Evolutionary conservation across 2,113 vertebrate species (phyloP).

Genomic region (Ibidorhyncha struthersii): DNA sequence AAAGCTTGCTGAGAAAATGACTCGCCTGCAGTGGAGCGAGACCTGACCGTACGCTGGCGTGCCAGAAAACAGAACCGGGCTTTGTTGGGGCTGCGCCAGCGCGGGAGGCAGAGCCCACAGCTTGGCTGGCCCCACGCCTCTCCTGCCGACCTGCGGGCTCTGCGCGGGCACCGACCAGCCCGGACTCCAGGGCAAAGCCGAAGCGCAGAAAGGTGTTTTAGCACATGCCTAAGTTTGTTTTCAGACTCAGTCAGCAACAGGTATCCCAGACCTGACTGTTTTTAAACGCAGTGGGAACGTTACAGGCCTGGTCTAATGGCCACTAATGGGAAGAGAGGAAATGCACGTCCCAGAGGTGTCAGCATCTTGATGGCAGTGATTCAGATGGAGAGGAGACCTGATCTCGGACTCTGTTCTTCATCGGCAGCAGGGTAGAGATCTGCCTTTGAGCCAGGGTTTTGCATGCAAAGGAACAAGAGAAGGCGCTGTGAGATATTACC

Average conservation of each 20-base stretch:
- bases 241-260: background rate
- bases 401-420: background rate
- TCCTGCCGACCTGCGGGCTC: background rate
- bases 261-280: background rate
- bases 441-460: background rate
- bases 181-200: background rate
- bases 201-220: background rate
- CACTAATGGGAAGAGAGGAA: background rate
- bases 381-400: background rate
- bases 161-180: background rate
- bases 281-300: rapidly evolving
- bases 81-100: background rate
- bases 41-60: background rate
- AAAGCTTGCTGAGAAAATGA: conserved; percentile 3
- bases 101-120: background rate
- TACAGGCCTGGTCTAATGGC: background rate
- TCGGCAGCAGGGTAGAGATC: background rate
- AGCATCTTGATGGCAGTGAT: rapidly evolving
- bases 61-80: background rate
- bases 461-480: background rate
- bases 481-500: conserved; percentile 68
- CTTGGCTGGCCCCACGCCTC: background rate
- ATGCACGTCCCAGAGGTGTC: rapidly evolving
- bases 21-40: background rate
- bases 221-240: background rate